Evolutionary conservation across 2,888 invertebrate species (phyloP).

Genomic region (Gasteruption jaculator): DNA sequence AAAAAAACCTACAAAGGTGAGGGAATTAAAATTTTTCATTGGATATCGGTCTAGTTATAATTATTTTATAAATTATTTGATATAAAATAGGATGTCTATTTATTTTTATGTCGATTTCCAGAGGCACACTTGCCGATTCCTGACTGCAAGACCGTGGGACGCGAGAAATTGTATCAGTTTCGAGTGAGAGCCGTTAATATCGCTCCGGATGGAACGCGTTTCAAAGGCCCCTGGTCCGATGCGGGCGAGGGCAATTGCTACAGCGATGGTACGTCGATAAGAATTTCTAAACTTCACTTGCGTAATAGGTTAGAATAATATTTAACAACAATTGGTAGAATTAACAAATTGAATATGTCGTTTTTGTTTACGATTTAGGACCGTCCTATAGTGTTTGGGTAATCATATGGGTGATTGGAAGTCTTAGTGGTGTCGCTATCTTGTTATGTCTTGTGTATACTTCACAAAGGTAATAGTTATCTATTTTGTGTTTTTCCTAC

Average conservation of each 20-base stretch:
- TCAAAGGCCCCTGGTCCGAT: constrained; percentile 50
- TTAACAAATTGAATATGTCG: constrained; percentile 1
- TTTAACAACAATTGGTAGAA: background rate
- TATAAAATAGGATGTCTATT: constrained; percentile 4
- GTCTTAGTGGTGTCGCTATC: constrained; percentile 30
- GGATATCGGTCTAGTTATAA: background rate
- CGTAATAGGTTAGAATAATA: constrained; percentile 1
- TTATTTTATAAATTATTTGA: constrained; percentile 8
- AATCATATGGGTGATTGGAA: constrained; percentile 40
- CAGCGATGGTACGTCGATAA: constrained; percentile 36
- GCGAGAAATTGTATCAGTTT: constrained; percentile 40
- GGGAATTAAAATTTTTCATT: constrained; percentile 1
- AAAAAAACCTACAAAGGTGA: background rate
- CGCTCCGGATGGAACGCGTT: constrained; percentile 32
- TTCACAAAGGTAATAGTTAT: constrained; percentile 36
- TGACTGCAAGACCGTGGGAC: constrained; percentile 43
- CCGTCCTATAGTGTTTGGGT: constrained; percentile 35
- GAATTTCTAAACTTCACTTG: too few relatives aligned
- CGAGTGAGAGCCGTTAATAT: constrained; percentile 50
- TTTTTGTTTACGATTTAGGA: constrained; percentile 26
- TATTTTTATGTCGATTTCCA: constrained; percentile 21
- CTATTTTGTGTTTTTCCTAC: background rate
- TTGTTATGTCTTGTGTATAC: constrained; percentile 36
- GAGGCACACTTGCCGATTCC: constrained; percentile 42
- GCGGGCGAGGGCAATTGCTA: constrained; percentile 49